Percentiles rank a stretch among this genome's conserved stretches.
Conservation (phyloP, 2,888 invertebrate genomes). For the Leptothorax acervorum region DNA sequence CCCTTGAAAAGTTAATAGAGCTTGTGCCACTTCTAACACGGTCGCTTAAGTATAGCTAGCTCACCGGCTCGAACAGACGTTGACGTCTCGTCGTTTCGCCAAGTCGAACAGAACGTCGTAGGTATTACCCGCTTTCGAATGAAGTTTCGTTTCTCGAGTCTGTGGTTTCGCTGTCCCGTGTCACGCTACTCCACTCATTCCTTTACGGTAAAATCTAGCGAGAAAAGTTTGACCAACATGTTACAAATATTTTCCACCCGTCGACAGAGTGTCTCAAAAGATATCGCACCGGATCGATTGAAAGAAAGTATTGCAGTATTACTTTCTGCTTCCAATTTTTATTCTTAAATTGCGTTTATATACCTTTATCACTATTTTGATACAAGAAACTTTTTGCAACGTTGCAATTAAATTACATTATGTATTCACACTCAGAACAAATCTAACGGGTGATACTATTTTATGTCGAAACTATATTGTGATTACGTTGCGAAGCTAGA, state of each 20-base stretch:
- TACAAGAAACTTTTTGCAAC: not conserved
- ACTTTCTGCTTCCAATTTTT: not conserved
- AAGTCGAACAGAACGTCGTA: slow-evolving; percentile 27
- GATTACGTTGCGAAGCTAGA: not conserved
- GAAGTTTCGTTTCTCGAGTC: slow-evolving; percentile 54
- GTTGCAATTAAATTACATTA: not conserved
- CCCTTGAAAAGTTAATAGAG: slow-evolving; percentile 70
- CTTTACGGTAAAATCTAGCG: slow-evolving; percentile 27
- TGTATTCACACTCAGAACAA: not conserved
- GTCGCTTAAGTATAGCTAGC: slow-evolving; percentile 40
- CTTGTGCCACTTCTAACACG: slow-evolving; percentile 55
- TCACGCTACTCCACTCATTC: not conserved
- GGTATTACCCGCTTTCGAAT: slow-evolving; percentile 16
- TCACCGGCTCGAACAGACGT: slow-evolving; percentile 27
- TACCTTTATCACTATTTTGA: slow-evolving; percentile 5
- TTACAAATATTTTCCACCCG: slow-evolving; percentile 53
- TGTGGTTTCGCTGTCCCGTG: slow-evolving; percentile 37
- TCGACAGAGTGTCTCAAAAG: not conserved
- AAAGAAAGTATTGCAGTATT: not conserved
- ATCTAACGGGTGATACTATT: not conserved
- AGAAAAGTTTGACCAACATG: slow-evolving; percentile 55
- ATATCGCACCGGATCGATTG: not conserved
- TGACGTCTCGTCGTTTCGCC: slow-evolving; percentile 34
- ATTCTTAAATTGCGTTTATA: not conserved
- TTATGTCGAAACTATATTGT: not conserved